Conservation (phyloP, 2,113 vertebrate species). For the Cinclus cinclus region DNA sequence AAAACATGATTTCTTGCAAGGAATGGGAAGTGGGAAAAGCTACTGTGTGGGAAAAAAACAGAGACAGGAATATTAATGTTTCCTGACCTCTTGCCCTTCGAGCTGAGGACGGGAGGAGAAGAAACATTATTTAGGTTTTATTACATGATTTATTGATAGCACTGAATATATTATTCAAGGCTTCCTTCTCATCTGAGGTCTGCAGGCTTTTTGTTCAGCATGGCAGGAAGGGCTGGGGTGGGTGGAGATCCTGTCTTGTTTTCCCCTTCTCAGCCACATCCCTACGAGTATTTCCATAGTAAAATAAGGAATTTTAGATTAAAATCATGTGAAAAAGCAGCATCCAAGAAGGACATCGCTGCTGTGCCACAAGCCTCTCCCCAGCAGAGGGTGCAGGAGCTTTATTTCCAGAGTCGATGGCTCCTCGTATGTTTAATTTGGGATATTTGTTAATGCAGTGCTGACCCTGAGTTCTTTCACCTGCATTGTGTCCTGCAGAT, state of each 20-base stretch:
- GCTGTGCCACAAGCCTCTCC: not conserved
- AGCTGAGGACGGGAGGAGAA: not conserved
- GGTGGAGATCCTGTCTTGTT: rapidly evolving
- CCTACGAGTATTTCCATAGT: not conserved
- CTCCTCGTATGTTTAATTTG: not conserved
- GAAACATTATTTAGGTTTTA: not conserved
- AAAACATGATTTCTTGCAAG: not conserved
- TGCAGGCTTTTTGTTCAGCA: not conserved
- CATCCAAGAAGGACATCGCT: rapidly evolving
- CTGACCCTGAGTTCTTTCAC: not conserved
- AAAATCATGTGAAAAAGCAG: not conserved
- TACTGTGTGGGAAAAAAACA: not conserved
- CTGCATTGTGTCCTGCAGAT: not conserved
- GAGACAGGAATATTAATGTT: not conserved
- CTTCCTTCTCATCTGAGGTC: not conserved
- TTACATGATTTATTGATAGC: constrained; percentile 28
- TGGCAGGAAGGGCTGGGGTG: not conserved
- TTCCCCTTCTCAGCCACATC: not conserved
- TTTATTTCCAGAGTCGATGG: not conserved
- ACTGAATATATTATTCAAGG: not conserved
- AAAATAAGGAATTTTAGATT: not conserved
- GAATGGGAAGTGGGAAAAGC: not conserved
- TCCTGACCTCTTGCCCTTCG: not conserved
- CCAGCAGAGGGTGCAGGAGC: constrained; percentile 60
- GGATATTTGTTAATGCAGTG: not conserved